Evolutionary conservation across 2,888 invertebrate species (phyloP).

Genomic region (Dryobotodes eremita): DNA sequence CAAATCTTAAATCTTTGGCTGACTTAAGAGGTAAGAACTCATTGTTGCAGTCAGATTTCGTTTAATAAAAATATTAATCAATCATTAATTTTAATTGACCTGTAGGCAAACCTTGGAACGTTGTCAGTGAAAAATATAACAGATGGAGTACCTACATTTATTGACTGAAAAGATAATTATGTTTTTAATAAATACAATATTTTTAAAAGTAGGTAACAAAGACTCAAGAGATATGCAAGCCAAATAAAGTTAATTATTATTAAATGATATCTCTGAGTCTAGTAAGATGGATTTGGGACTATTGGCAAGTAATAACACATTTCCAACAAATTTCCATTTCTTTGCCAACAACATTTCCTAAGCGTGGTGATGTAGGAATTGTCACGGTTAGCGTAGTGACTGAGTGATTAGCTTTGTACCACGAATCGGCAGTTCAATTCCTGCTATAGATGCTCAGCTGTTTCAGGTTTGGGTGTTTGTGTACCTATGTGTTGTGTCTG

Average conservation of each 20-base stretch:
- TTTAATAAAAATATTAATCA: no score
- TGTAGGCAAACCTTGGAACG: no score
- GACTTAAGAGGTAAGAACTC: not conserved
- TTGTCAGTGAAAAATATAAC: no score
- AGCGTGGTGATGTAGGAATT: not conserved
- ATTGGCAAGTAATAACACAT: not conserved
- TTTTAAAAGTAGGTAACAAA: not conserved
- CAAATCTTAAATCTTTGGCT: not conserved
- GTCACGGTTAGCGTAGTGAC: not conserved
- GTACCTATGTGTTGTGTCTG: not conserved
- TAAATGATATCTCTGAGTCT: no score
- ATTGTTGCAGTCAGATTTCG: no score
- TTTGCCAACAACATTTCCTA: not conserved
- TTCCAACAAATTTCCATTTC: no score
- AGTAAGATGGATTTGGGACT: not conserved
- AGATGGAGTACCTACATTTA: no score
- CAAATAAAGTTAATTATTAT: no score
- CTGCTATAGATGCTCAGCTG: not conserved
- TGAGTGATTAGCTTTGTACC: conserved; percentile 1
- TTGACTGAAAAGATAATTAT: no score
- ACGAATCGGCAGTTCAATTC: not conserved
- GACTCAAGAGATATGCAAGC: not conserved
- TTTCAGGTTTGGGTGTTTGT: not conserved
- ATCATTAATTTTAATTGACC: no score
- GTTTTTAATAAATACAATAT: not conserved